Conservation (phyloP, 2,888 invertebrate genomes). For the Scaptomyza tumidula region DNA sequence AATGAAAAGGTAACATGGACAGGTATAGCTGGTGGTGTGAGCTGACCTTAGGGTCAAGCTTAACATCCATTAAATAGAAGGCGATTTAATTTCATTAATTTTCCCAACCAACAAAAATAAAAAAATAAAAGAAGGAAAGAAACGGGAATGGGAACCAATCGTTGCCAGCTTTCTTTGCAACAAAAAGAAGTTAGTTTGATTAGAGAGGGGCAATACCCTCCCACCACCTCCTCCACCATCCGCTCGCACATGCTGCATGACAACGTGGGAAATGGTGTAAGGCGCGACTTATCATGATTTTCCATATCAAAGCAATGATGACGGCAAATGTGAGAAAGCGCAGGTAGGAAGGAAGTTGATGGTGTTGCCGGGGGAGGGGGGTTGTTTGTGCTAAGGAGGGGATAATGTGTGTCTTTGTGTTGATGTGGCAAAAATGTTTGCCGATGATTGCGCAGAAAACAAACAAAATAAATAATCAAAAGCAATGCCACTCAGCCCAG, state of each 20-base stretch:
- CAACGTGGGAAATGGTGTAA: conserved; percentile 51
- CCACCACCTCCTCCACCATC: too few relatives aligned
- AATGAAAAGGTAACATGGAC: background rate
- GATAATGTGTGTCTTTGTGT: conserved; percentile 47
- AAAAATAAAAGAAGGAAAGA: too few relatives aligned
- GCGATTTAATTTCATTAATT: conserved; percentile 76
- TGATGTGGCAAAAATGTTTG: conserved; percentile 51
- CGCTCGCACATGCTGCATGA: conserved; percentile 32
- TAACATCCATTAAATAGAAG: conserved; percentile 63
- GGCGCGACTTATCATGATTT: conserved; percentile 52
- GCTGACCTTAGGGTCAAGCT: conserved; percentile 29
- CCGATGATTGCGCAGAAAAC: conserved; percentile 62
- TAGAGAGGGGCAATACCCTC: background rate
- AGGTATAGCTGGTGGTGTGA: background rate
- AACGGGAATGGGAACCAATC: conserved; percentile 1
- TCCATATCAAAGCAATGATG: conserved; percentile 66
- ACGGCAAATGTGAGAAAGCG: conserved; percentile 35
- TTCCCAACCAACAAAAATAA: conserved; percentile 34
- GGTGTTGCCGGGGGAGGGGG: background rate
- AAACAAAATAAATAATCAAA: conserved; percentile 41
- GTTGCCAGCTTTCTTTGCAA: conserved; percentile 42
- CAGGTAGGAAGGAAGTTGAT: background rate
- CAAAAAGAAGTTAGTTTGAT: background rate
- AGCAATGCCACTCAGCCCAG: conserved; percentile 33
- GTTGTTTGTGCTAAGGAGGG: too few relatives aligned